A percentile compares a stretch with the other conserved stretches of the same genome.
These are phyloP conservation scores for Eupithecia vulgata DNA, from an alignment of 2,888 invertebrate genomes.

Conservation along the genomic window DNA sequence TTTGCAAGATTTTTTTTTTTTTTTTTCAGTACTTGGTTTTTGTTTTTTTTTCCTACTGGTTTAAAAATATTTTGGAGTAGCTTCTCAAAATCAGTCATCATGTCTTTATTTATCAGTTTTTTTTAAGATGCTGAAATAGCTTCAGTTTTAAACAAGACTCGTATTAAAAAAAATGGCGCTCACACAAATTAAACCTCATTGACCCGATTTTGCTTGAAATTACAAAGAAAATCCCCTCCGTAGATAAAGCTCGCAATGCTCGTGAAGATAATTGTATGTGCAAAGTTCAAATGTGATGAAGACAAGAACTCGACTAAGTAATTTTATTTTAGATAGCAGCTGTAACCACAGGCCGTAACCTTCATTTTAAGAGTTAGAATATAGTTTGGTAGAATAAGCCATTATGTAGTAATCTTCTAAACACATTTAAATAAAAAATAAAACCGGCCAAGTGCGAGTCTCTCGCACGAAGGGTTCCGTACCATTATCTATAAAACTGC, in stretches of 20 bases:
- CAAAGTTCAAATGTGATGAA: conserved; percentile 45
- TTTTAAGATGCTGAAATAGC: neutral
- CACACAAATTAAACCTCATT: conserved; percentile 36
- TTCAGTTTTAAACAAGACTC: conserved; percentile 2
- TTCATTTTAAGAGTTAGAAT: neutral
- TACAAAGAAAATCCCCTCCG: conserved; percentile 34
- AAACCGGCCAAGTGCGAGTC: too few species aligned
- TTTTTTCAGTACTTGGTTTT: too few species aligned
- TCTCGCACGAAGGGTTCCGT: too few species aligned
- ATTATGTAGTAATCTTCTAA: neutral
- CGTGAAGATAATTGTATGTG: conserved; percentile 45
- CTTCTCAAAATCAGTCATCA: too few species aligned
- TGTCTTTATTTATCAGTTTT: too few species aligned
- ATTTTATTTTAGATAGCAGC: conserved; percentile 39
- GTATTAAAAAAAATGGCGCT: conserved; percentile 16
- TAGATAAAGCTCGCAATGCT: conserved; percentile 28
- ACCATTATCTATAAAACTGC: too few species aligned
- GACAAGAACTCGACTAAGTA: conserved; percentile 37
- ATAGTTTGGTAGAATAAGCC: too few species aligned
- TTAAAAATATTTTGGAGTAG: too few species aligned
- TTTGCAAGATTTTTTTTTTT: too few species aligned
- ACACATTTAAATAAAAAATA: too few species aligned
- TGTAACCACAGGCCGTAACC: neutral
- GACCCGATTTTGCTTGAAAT: conserved; percentile 41
- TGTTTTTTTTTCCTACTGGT: too few species aligned